Base-by-base conservation (phyloP, 2,888 invertebrate species). In the Tenthredo livida region DNA sequence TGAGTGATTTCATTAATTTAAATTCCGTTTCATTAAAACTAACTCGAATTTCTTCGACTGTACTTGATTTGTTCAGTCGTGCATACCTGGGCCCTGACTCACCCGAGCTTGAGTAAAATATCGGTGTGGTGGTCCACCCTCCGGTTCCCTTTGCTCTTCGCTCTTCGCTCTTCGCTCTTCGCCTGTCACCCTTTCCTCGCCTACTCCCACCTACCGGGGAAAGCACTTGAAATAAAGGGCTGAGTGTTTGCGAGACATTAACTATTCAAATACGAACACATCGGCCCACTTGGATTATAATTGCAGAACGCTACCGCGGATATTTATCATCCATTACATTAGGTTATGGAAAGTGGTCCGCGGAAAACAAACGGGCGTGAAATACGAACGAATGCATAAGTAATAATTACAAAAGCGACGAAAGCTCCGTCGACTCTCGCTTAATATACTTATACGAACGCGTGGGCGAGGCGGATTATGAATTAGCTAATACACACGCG, bases 311-410 rank as follows among this genome's bases (percentile, higher is more conserved):
- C 29, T 43, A 77, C 78, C 84, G 84, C 78, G 77, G 84, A 84
- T 84, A 84, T 84, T 84, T 84, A 84, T 84, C 84, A 84, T 84
- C 84, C 78, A 78, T 84, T 80, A 84, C 84, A 84, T 84, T 84
- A 78, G 77, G 67, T 80, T 67, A 67, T 61, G 84, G 84, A 80
- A 84, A 84, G 77, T 84, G 77, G 84, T 67, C 33, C 84, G 43
- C 77, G 85, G 83, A 87, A 88, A 87, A 85, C 86, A 87, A 89
- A 88, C 88, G 88, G 87, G 88, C 88, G 88, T 86, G 87, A 89
- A 88, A 88, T 88, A 87, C 87, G 88, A 87, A 86, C 87, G 87
- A 87, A 88, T 89, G 86, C 89, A 88, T 89, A 88, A 89, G 88
- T 89, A 87, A 88, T 87, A 87, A 87, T 80, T 80, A 80, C 80